Evolutionary conservation across 2,888 invertebrate species (phyloP), one percentile per base, ranked within the genome.

Genomic region (Orchesellides sinensis): DNA sequence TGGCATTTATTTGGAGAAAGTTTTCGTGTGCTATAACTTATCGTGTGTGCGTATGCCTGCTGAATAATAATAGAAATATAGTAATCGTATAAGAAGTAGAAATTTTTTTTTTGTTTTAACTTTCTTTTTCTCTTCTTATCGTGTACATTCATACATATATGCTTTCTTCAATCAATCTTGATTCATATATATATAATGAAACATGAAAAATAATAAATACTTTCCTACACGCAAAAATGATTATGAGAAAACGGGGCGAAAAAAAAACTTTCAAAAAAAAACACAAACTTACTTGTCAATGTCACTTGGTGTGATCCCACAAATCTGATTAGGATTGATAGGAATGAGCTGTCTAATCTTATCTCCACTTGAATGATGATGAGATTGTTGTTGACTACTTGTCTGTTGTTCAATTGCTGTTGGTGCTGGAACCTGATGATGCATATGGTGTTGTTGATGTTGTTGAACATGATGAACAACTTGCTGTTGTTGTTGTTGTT

Each of bases 231-330:
- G n/a, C 47, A n/a, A 10, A 47, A n/a, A n/a, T n/a, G n/a, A n/a
- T n/a, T n/a, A n/a, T n/a, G n/a, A n/a, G n/a, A 56, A 56, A 23
- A 23, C 21, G 14, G 2, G 23, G 5, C 23, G 14, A 14, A 63
- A 8, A 35, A 21, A 14, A 25, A 29, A 14, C n/a, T 14, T 21
- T 17, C 2, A 63, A 17, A 63, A 40, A 45, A 27, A 25, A 32
- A 17, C 8, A 29, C 14, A 14, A 2, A 32, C 59, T 91, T 98
- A 98, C 92, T 98, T 98, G 93, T 99, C 99, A 91, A 99, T 99
- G 92, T 98, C 98, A 90, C 98, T 98, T 75, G 98, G 97, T 89
- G 97, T 97, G 90, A 96, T 95, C 29, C 88, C 88, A 72, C 88
- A 88, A 45, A 88, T 96, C 96, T 88, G 88, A 61, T 88, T 88